Conservation (phyloP, 2,113 vertebrate species). For the Serilophus lunatus region DNA sequence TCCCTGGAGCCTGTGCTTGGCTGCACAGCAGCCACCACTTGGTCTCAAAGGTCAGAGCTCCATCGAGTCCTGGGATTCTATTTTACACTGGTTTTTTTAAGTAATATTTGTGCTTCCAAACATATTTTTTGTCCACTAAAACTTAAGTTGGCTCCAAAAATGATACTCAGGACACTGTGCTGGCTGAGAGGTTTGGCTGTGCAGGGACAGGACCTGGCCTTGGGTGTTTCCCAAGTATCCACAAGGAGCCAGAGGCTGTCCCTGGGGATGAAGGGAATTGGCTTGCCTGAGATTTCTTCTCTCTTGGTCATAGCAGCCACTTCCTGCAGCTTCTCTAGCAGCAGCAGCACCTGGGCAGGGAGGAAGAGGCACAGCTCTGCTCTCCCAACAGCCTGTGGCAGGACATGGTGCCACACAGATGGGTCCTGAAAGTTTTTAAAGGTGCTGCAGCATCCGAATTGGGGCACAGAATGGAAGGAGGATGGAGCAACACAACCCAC, state of each 20-base stretch:
- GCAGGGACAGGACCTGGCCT: neutral
- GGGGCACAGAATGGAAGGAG: fast-evolving
- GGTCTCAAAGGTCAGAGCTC: neutral
- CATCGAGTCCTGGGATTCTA: neutral
- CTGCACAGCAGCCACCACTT: neutral
- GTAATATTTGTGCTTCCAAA: neutral
- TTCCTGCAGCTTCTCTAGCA: neutral
- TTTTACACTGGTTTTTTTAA: neutral
- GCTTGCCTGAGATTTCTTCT: neutral
- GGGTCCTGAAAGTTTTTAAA: neutral
- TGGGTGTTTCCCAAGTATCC: neutral
- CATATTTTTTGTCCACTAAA: neutral
- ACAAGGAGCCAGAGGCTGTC: neutral
- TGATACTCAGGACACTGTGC: neutral
- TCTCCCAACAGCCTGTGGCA: neutral
- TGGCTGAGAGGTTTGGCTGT: neutral
- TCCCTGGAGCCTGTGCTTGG: neutral
- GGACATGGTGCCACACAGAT: fast-evolving
- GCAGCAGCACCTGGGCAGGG: neutral
- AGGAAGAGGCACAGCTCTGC: neutral
- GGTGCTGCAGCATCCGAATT: neutral
- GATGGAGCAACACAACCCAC: fast-evolving
- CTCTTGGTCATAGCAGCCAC: neutral
- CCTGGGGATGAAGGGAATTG: neutral
- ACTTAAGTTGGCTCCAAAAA: neutral